Evolutionary conservation across 2,113 vertebrate species (phyloP), one percentile per base, ranked within the genome.

Genomic region (Origma solitaria): DNA sequence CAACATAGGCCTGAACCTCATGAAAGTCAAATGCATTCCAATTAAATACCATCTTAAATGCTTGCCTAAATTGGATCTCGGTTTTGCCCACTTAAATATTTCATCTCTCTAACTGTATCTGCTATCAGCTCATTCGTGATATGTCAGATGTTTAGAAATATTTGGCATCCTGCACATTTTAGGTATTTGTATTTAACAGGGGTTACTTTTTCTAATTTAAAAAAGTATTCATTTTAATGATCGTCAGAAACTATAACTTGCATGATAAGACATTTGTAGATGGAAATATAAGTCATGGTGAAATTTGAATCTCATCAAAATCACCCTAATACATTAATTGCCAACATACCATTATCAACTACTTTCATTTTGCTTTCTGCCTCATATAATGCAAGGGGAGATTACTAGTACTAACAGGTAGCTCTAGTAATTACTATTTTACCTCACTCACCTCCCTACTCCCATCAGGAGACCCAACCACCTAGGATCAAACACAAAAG

Each of bases 391-490:
- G 19, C 27, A 70, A 81, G 20, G 8, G 37, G 27, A 65, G 11
- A 51, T 54, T 30, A 71, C 37, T 4, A 28, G 51, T 61, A 47
- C 27, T 40, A 79, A 60, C 15, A 47, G 12, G 27, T 60, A 79
- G 25, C 51, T 72, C 12, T 15, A 37, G 8, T 53, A 45, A 51
- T 51, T 51, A 40, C 16, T 62, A 0, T 75, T 23, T 80, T 82
- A 19, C 35, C n/a, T 38, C 12, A 4, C 10, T 89, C 0, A 0
- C 49, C 11, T 73, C 61, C 18, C 10, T 49, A 7, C 0, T 2
- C 2, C 18, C 23, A 66, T 35, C 40, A 66, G 54, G 15, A 31
- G 17, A 12, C n/a, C 3, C 47, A 40, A 38, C 72, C 27, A 42
- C 17, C n/a, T 50, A 72, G 30, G 22, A 70, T 84, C 45, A 45